Percentiles rank a stretch among this genome's conserved stretches.
Evolutionary conservation across 2,797 vertebrate species (phyloP).

Genomic region (Streptopelia turtur): DNA sequence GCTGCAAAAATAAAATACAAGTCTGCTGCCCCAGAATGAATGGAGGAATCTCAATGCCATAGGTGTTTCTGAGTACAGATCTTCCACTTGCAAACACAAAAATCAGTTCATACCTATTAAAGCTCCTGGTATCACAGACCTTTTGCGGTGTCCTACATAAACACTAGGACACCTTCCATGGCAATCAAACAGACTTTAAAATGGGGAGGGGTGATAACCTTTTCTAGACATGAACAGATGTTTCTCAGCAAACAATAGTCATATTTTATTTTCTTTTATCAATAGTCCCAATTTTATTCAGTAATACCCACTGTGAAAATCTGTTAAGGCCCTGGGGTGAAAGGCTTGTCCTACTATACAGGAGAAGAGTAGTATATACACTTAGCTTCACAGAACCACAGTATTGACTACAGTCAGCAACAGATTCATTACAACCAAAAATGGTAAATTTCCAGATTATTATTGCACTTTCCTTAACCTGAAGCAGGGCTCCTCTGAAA

Average conservation of each 20-base stretch:
- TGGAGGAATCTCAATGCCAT: background rate
- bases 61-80: background rate
- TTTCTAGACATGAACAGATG: background rate
- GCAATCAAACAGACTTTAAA: background rate
- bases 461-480: background rate
- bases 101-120: background rate
- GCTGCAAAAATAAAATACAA: background rate
- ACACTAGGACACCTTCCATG: background rate
- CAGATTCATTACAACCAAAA: background rate
- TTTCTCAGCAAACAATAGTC: background rate
- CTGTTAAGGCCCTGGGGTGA: background rate
- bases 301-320: background rate
- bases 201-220: background rate
- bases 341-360: background rate
- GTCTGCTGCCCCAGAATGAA: background rate
- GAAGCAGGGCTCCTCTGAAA: background rate
- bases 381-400: background rate
- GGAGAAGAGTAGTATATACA: background rate
- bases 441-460: background rate
- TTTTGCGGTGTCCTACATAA: background rate
- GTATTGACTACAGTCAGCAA: background rate
- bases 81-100: background rate
- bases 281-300: background rate
- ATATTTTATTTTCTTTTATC: background rate
- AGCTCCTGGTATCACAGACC: background rate